Evolutionary conservation across 2,113 vertebrate species (phyloP).

Genomic region (Procavia capensis): DNA sequence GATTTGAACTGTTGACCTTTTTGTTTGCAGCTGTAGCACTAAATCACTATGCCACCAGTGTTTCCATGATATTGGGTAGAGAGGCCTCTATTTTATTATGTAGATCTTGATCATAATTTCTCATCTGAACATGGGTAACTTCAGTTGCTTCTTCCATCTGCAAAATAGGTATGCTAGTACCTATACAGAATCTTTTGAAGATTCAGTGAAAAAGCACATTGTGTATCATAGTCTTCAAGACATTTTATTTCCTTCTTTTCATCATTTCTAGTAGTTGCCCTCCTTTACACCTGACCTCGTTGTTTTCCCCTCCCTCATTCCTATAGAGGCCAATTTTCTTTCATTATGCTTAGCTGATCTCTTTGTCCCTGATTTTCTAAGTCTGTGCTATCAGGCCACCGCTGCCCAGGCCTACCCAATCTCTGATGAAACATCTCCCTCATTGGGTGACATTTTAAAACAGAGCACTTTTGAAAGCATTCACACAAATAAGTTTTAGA

Average conservation of each 20-base stretch:
- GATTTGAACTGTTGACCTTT: too few relatives aligned
- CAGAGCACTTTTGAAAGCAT: conserved; percentile 5
- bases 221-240: background rate
- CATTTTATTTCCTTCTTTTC: conserved; percentile 52
- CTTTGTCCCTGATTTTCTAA: background rate
- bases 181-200: background rate
- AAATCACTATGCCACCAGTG: too few relatives aligned
- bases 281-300: conserved; percentile 35
- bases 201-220: background rate
- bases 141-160: background rate
- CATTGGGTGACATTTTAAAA: background rate
- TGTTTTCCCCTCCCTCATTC: background rate
- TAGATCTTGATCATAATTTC: background rate
- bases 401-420: background rate
- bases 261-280: conserved; percentile 2
- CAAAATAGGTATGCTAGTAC: background rate
- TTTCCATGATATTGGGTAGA: background rate
- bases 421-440: conserved; percentile 11
- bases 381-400: background rate
- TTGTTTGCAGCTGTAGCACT: too few relatives aligned
- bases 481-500: too few relatives aligned
- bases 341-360: background rate
- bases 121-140: background rate
- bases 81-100: background rate
- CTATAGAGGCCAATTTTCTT: background rate